Percentiles rank a stretch among this genome's conserved stretches.
These are phyloP conservation scores for Sinocyclocheilus anophthalmus DNA, from an alignment of 2,113 vertebrate species.

Conservation along the genomic window DNA sequence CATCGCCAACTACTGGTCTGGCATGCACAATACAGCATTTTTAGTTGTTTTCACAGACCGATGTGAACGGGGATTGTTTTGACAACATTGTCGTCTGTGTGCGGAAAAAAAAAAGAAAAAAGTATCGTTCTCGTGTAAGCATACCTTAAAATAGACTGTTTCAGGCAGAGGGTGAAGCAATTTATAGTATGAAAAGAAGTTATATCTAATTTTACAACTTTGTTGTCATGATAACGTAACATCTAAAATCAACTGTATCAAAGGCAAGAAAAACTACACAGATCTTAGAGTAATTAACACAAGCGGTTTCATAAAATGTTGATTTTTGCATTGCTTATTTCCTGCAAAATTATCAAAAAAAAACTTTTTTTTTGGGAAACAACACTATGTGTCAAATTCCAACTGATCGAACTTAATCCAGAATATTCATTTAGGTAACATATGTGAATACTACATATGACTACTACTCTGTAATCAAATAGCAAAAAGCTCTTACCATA, in stretches of 20 bases:
- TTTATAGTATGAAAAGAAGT: not conserved
- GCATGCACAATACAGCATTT: no score
- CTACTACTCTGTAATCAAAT: not conserved
- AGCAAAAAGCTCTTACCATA: slow-evolving; percentile 66
- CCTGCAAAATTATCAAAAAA: not conserved
- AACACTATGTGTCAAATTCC: not conserved
- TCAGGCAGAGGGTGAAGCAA: not conserved
- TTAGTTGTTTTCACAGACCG: no score
- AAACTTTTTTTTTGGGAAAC: not conserved
- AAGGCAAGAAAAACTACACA: not conserved
- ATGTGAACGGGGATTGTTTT: no score
- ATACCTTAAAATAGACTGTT: not conserved
- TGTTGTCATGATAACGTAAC: no score
- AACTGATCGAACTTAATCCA: not conserved
- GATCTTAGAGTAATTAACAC: not conserved
- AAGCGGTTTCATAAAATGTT: not conserved
- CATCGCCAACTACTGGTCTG: no score
- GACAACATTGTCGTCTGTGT: no score
- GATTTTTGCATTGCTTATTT: no score
- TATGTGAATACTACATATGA: no score
- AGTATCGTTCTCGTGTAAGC: not conserved
- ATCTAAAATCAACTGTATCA: not conserved
- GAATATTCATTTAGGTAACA: not conserved
- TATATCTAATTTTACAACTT: not conserved
- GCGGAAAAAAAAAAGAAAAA: no score